Percentiles rank a stretch among this genome's conserved stretches.
These are phyloP conservation scores for Nesoenas mayeri DNA, from an alignment of 2,113 vertebrate species.

Conservation along the genomic window DNA sequence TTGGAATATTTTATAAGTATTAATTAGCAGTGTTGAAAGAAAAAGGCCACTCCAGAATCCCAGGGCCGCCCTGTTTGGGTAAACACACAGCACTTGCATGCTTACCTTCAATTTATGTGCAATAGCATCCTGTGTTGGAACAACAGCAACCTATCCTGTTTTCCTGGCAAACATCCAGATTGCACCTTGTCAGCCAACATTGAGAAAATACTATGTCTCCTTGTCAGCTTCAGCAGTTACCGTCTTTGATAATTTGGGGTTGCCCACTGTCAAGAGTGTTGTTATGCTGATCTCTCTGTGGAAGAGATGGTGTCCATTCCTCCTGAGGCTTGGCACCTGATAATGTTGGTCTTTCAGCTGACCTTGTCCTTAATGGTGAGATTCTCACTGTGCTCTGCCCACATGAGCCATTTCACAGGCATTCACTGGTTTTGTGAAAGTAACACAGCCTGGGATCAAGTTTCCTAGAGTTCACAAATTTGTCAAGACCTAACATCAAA, in stretches of 20 bases:
- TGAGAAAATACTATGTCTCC: not conserved
- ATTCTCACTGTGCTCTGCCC: not conserved
- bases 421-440: not conserved
- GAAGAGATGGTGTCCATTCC: not conserved
- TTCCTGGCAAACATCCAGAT: not conserved
- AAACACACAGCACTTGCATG: not conserved
- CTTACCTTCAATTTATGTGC: not conserved
- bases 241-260: not conserved
- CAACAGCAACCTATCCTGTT: not conserved
- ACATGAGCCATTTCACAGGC: not conserved
- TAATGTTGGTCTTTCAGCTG: not conserved
- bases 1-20: not conserved
- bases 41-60: not conserved
- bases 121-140: not conserved
- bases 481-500: not conserved
- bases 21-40: not conserved
- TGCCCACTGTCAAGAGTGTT: not conserved
- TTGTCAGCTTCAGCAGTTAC: not conserved
- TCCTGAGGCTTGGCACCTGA: not conserved
- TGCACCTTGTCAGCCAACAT: not conserved
- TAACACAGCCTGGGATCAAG: not conserved
- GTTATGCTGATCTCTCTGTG: not conserved
- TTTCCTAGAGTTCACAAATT: not conserved
- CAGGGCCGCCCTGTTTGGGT: not conserved
- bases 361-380: not conserved